phyloP scores from a whole-genome alignment of 2,888 invertebrate genomes.

The Dicyrtoma fusca region DNA sequence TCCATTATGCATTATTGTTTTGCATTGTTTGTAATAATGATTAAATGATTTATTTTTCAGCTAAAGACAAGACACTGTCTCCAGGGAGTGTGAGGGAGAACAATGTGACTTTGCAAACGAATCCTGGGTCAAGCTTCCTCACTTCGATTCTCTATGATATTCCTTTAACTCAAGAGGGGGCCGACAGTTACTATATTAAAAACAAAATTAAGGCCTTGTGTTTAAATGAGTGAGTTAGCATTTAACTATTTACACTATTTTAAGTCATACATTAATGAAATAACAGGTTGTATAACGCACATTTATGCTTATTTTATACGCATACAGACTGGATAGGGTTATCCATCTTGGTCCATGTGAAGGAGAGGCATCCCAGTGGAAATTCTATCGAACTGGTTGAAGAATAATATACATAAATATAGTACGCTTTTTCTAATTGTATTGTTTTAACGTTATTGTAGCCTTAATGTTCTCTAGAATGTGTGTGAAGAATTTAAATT shows the following conservation, averaged over 20 bases:
- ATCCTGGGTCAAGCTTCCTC: not conserved
- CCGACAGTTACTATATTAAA: not conserved
- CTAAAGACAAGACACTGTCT: not conserved
- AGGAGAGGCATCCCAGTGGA: not conserved
- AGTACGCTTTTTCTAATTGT: no score
- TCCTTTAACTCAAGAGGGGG: not conserved
- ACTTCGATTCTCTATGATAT: slow-evolving; percentile 9
- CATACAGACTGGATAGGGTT: not conserved
- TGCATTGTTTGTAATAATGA: no score
- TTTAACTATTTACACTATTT: not conserved
- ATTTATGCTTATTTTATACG: not conserved
- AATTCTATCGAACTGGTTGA: slow-evolving; percentile 10
- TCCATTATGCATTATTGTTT: no score
- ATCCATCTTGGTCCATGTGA: not conserved
- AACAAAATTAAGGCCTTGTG: not conserved
- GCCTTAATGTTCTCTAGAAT: no score
- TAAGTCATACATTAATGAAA: not conserved
- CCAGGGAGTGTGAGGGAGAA: slow-evolving; percentile 1
- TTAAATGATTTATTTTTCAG: not conserved
- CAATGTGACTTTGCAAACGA: slow-evolving; percentile 6
- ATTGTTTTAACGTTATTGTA: no score
- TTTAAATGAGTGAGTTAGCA: slow-evolving; percentile 8
- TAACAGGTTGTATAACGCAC: not conserved
- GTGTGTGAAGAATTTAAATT: no score
- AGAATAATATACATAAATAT: no score